Evolutionary conservation across 2,113 vertebrate genomes (phyloP).

Genomic region (Oncorhynchus clarkii): DNA sequence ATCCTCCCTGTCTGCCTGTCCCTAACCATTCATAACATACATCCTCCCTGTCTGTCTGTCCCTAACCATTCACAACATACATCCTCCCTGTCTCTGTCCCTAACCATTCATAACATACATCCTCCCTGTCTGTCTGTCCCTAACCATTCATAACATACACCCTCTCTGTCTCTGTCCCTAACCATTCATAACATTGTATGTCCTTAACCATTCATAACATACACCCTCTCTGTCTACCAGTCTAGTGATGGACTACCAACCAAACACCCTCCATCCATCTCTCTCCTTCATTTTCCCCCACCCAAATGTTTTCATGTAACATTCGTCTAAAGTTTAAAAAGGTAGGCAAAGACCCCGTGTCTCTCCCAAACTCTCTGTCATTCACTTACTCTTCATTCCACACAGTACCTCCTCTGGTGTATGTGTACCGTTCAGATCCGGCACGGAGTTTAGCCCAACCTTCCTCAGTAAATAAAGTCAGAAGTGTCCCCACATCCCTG

Average conservation of each 20-base stretch:
- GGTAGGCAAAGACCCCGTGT: background rate
- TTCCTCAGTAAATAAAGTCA: constrained; percentile 19
- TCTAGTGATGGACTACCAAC: constrained; percentile 52
- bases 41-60: too few species aligned
- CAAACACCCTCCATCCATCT: constrained; percentile 54
- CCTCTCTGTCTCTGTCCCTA: background rate
- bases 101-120: background rate
- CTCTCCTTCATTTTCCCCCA: constrained; percentile 1
- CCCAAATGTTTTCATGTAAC: background rate
- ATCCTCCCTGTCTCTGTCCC: background rate
- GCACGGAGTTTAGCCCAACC: background rate
- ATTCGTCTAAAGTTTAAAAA: background rate
- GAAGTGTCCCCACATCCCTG: constrained; percentile 19
- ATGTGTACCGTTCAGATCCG: background rate
- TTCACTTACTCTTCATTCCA: background rate
- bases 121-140: background rate
- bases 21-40: too few species aligned
- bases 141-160: background rate
- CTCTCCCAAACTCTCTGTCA: background rate
- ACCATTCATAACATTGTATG: background rate
- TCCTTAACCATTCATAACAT: background rate
- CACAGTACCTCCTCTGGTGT: background rate
- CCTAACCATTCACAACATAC: too few species aligned
- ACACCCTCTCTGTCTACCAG: constrained; percentile 20
- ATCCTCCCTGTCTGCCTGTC: too few species aligned